Evolutionary conservation across 1,140 invertebrate species (phyloP).

Genomic region (Brachionus rubens): DNA sequence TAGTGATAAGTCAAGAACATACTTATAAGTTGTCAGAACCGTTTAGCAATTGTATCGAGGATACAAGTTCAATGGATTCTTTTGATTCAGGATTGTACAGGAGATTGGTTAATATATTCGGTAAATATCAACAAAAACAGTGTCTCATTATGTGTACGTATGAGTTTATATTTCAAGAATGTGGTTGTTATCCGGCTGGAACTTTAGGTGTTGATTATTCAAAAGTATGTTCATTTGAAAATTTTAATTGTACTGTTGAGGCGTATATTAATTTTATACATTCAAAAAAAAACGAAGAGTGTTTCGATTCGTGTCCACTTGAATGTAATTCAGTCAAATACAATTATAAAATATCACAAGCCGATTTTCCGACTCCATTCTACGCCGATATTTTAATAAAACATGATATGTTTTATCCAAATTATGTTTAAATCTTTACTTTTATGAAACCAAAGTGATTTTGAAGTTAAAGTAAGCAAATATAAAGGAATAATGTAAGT

Average conservation of each 20-base stretch:
- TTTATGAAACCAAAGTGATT: no score
- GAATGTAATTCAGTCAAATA: background rate
- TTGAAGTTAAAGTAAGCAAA: no score
- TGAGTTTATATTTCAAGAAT: background rate
- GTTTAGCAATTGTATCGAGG: background rate
- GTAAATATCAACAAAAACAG: background rate
- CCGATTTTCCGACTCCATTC: background rate
- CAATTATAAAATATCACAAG: background rate
- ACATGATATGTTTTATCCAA: background rate
- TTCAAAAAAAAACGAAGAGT: background rate
- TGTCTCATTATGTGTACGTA: background rate
- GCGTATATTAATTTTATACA: background rate
- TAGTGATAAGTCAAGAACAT: background rate
- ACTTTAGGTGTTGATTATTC: background rate
- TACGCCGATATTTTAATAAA: background rate
- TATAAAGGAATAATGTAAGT: no score
- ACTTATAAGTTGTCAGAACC: background rate
- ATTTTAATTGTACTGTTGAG: background rate
- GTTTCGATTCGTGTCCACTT: background rate
- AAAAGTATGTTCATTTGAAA: background rate
- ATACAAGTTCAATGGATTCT: background rate
- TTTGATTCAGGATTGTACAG: background rate
- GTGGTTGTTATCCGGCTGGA: background rate
- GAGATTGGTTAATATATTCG: background rate
- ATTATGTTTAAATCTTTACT: no score